Conservation (phyloP, 2,888 invertebrate species). For the Mythimna lalbum region DNA sequence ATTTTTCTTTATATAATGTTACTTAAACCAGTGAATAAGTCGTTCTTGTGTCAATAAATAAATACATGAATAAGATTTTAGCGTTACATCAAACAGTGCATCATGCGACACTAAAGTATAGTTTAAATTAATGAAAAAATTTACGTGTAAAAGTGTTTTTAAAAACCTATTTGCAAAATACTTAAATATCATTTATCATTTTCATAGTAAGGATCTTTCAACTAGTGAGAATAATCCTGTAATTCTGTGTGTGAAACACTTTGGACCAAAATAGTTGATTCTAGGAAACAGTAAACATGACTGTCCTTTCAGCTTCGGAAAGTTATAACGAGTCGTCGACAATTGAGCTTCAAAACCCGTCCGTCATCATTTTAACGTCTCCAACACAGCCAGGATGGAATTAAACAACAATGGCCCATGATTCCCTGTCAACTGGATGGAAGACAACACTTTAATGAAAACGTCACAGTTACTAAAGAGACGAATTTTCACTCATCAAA, state of each 20-base stretch:
- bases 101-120: too few relatives aligned
- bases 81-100: too few relatives aligned
- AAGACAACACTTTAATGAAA: constrained; percentile 81
- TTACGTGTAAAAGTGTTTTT: too few relatives aligned
- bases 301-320: constrained; percentile 53
- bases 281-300: constrained; percentile 34
- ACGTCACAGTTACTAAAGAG: constrained; percentile 76
- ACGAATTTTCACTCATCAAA: constrained; percentile 73
- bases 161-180: too few relatives aligned
- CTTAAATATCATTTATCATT: too few relatives aligned
- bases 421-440: constrained; percentile 75
- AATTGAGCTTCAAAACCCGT: constrained; percentile 66
- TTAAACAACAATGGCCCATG: constrained; percentile 78
- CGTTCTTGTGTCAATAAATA: too few relatives aligned
- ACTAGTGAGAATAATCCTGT: not conserved
- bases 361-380: constrained; percentile 68
- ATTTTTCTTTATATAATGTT: too few relatives aligned
- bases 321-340: constrained; percentile 70
- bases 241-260: not conserved
- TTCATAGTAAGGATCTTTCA: too few relatives aligned
- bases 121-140: too few relatives aligned
- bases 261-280: constrained; percentile 7
- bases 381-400: constrained; percentile 65
- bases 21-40: too few relatives aligned
- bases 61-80: too few relatives aligned